Evolutionary conservation across 2,888 invertebrate species (phyloP), one percentile per base, ranked within the genome.

Genomic region (Zygaena filipendulae): DNA sequence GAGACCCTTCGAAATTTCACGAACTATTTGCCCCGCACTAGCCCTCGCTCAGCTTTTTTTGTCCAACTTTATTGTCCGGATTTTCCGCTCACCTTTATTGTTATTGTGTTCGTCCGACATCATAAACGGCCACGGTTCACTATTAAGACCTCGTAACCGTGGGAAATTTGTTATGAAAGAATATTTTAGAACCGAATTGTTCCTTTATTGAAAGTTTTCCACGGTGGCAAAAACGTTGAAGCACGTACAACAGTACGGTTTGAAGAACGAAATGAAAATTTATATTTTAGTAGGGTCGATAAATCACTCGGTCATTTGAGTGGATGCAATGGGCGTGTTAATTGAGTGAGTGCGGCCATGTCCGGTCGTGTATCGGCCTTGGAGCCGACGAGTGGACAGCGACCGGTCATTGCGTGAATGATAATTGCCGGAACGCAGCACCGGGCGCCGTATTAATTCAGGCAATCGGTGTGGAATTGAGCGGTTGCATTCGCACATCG

Each of bases 141-240:
- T 72, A 72, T 75, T 74, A 74, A 68, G 71, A 74, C 71, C 69
- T 77, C 75, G 75, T 75, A 74, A 74, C 67, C 77, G 77, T 77
- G 79, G 77, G 79, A 79, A 79, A 67, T 54, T 58, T 50, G n/a
- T n/a, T n/a, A n/a, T 45, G 4, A 16, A 6, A 16, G 16, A 16
- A 16, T 7, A 16, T 36, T 37, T 33, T 34, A 32, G 32, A 38
- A 38, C 36, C 36, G 35, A 41, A 37, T 37, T 38, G 40, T n/a
- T n/a, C n/a, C n/a, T n/a, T n/a, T n/a, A n/a, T n/a, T n/a, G 2
- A 21, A 21, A 21, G 9, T 21, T 6, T 23, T 20, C 3, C n/a
- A 20, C n/a, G 20, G 3, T 20, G n/a, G n/a, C n/a, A n/a, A n/a
- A n/a, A n/a, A n/a, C 25, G 16, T 10, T 11, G 13, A 19, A 19